Conservation (phyloP, 2,888 invertebrate genomes). For the Anaspis maculata region DNA sequence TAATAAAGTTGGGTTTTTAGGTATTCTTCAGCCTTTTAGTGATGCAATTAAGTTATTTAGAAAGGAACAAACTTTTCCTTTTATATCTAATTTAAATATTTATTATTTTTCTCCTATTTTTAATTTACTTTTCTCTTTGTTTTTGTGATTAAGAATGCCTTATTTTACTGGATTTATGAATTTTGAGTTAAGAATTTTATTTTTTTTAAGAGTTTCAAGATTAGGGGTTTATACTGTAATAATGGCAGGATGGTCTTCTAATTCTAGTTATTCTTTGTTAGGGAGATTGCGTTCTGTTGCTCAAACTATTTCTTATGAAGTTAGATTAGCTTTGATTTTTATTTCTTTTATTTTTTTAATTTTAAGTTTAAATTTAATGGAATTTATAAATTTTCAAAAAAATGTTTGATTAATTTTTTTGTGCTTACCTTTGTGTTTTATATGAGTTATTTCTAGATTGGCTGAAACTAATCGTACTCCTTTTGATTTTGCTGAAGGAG, state of each 20-base stretch:
- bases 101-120: conserved; percentile 53
- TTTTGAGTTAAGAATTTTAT: conserved; percentile 53
- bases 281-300: conserved; percentile 59
- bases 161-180: conserved; percentile 47
- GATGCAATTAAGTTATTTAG: conserved; percentile 67
- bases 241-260: conserved; percentile 59
- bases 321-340: conserved; percentile 58
- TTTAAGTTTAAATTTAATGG: conserved; percentile 45
- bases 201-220: conserved; percentile 58
- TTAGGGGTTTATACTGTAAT: conserved; percentile 57
- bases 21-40: conserved; percentile 60
- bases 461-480: conserved; percentile 67
- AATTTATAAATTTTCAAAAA: conserved; percentile 45
- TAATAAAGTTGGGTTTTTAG: conserved; percentile 57
- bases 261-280: conserved; percentile 65
- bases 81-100: conserved; percentile 50
- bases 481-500: conserved; percentile 74
- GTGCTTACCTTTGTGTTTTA: conserved; percentile 48
- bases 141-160: conserved; percentile 52
- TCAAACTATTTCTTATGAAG: conserved; percentile 72
- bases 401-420: conserved; percentile 49
- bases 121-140: conserved; percentile 51
- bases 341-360: conserved; percentile 46
- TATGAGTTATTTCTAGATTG: conserved; percentile 53
- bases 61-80: conserved; percentile 53